Evolutionary conservation across 2,113 vertebrate species (phyloP).

Genomic region (Pangasianodon hypophthalmus): DNA sequence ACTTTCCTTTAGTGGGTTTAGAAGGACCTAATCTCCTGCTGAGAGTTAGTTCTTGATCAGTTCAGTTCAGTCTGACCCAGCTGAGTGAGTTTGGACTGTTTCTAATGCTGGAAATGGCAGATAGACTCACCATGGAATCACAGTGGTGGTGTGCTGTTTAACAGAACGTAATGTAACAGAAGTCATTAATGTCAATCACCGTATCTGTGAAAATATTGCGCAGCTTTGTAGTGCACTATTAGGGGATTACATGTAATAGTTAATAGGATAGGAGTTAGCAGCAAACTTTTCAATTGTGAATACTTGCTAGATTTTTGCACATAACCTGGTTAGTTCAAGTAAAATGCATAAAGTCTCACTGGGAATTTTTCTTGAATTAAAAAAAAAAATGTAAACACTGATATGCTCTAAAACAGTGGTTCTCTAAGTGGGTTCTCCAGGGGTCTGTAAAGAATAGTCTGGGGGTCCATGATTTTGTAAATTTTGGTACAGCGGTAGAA

Average conservation of each 20-base stretch:
- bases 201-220: not conserved
- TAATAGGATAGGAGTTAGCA: not conserved
- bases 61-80: slow-evolving; percentile 46
- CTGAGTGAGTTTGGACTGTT: not conserved
- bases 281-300: not conserved
- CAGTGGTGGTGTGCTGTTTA: not conserved
- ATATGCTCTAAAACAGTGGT: not conserved
- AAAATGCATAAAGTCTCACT: not conserved
- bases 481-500: not conserved
- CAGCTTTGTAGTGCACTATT: slow-evolving; percentile 10
- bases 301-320: not conserved
- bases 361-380: not conserved
- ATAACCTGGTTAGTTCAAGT: not conserved
- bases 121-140: not conserved
- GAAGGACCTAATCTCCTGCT: not conserved
- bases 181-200: not conserved
- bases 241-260: not conserved
- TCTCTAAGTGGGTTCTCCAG: not conserved
- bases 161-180: not conserved
- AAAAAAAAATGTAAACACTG: not conserved
- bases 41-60: slow-evolving; percentile 44
- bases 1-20: slow-evolving; percentile 10
- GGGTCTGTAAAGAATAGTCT: not conserved
- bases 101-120: not conserved
- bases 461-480: not conserved